A percentile compares a stretch with the other conserved stretches of the same genome.
Conservation (phyloP, 2,113 vertebrate genomes). For the Carollia perspicillata region DNA sequence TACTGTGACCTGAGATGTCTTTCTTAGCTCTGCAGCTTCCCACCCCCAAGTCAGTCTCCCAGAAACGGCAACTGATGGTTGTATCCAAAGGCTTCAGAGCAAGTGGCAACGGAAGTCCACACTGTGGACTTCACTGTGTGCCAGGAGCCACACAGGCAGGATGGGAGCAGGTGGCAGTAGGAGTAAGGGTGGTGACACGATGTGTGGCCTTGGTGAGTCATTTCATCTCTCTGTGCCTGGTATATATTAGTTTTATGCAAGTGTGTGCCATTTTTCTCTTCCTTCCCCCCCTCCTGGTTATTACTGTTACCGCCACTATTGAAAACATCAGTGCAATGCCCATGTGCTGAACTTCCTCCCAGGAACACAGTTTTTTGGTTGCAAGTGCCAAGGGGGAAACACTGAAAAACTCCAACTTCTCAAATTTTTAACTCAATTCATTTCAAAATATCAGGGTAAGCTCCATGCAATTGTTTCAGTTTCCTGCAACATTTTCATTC, state of each 20-base stretch:
- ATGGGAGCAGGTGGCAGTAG: not conserved
- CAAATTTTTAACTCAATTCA: not conserved
- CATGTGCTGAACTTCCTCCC: not conserved
- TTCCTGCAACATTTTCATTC: not conserved
- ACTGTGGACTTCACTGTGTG: no score
- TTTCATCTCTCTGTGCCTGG: not conserved
- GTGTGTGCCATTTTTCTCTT: not conserved
- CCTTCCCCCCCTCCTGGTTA: not conserved
- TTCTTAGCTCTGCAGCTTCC: not conserved
- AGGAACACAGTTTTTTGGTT: not conserved
- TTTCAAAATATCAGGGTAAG: slow-evolving; percentile 23
- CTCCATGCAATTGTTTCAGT: not conserved
- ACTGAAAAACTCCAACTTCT: not conserved
- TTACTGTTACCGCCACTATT: not conserved
- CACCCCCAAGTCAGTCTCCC: not conserved
- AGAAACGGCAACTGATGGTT: not conserved
- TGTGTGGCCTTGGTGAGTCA: not conserved
- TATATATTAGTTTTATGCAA: not conserved
- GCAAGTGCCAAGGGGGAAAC: not conserved
- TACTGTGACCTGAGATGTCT: not conserved
- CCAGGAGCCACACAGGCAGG: not conserved
- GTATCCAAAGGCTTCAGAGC: not conserved
- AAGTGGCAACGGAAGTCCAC: not conserved
- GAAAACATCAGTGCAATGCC: not conserved
- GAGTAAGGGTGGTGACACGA: not conserved